A percentile compares a stretch with the other conserved stretches of the same genome.
phyloP scores from a whole-genome alignment of 2,113 vertebrate species.

The Gasterosteus nipponicus region DNA sequence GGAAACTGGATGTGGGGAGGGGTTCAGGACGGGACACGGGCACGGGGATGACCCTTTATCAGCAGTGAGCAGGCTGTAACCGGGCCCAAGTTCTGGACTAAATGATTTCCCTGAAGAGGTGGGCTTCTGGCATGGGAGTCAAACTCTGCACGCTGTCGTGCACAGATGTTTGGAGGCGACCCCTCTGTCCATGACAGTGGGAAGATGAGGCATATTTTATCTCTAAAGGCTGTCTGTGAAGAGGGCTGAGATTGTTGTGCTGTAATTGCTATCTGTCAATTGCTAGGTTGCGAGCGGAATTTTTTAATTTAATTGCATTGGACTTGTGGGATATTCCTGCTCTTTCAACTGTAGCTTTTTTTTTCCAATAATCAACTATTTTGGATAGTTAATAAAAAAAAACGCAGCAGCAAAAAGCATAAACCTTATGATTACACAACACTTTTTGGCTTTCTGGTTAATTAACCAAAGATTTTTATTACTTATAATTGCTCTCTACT shows the following conservation, averaged over 20 bases:
- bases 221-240: conserved; percentile 43
- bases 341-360: conserved; percentile 19
- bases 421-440: conserved; percentile 35
- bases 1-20: conserved; percentile 48
- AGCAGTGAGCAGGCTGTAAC: conserved; percentile 71
- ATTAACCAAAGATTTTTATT: neutral
- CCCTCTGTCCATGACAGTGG: conserved; percentile 41
- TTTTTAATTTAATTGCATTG: conserved; percentile 1
- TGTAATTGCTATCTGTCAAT: conserved; percentile 56
- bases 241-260: conserved; percentile 53
- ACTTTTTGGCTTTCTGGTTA: conserved; percentile 29
- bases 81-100: conserved; percentile 68
- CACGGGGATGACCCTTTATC: conserved; percentile 77
- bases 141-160: conserved; percentile 60
- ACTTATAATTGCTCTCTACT: too few relatives aligned
- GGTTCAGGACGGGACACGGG: conserved; percentile 59
- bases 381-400: conserved; percentile 30
- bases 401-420: conserved; percentile 28
- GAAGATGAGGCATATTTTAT: conserved; percentile 64
- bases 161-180: conserved; percentile 67
- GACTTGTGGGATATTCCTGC: conserved; percentile 28
- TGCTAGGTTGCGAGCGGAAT: conserved; percentile 40
- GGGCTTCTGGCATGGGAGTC: conserved; percentile 50
- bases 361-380: conserved; percentile 11
- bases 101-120: conserved; percentile 80